Evolutionary conservation across 53 echinoderm and acorn worm genomes (phyloP), one percentile per base, ranked within the genome.

Genomic region (Luidia sarsii): DNA sequence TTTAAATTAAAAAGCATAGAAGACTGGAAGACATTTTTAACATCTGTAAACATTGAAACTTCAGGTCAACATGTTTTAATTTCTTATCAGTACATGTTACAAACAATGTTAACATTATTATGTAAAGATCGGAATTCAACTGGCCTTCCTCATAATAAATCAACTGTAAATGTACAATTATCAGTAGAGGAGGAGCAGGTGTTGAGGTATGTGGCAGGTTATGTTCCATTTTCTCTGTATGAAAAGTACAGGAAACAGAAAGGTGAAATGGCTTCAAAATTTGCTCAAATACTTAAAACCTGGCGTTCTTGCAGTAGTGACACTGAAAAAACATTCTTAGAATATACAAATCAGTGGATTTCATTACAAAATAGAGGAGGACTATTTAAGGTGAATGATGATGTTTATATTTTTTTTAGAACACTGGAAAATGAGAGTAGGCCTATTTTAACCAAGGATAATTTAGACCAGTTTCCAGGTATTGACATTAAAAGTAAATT

Each of bases 391-490:
- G 56, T 72, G 0, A 51, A 31, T 0, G 73, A 34, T 24, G 53
- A 55, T 72, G 73, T 72, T 2, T 72, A 72, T 72, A 25, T 55
- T 7, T 72, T 53, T 4, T 72, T 75, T 39, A 59, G 77, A 56
- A 29, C 61, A 0, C 39, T 75, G 39, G 61, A 75, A 59, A 36
- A 1, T 60, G 61, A 32, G 1, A 39, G 28, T 23, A 60, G 77
- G 35, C 23, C 29, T n/a, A 31, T 28, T 21, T 27, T 75, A 1
- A 36, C 57, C 0, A 45, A 60, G 11, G 34, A 57, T 39, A 57
- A 75, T 27, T 22, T 75, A 3, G 57, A 15, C 1, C 57, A 38
- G 25, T 22, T 23, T 15, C 24, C 22, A 21, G 77, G 60, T 16
- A 25, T 28, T 7, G 30, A 50, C 34, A 53, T 72, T 4, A 72